phyloP scores from a whole-genome alignment of 2,113 vertebrate species.

The Pampusana beccarii region DNA sequence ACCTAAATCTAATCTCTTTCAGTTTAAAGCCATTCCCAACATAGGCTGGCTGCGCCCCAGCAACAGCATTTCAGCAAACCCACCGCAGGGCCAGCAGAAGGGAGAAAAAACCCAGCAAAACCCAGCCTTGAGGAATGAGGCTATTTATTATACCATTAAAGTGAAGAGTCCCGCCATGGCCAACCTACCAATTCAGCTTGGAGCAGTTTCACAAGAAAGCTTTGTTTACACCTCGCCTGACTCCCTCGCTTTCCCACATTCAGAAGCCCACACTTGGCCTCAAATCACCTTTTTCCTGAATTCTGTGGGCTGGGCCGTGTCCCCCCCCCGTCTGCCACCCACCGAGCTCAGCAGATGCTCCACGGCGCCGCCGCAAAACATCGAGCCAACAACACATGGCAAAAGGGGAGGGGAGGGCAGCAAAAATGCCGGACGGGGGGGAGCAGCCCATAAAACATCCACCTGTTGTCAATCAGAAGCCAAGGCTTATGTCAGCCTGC shows the following conservation, averaged over 20 bases:
- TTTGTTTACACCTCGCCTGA: background rate
- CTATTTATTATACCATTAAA: background rate
- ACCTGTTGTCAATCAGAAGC: constrained; percentile 60
- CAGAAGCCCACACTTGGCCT: background rate
- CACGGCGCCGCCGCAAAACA: background rate
- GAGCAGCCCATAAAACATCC: constrained; percentile 7
- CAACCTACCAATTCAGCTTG: background rate
- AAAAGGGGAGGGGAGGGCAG: background rate
- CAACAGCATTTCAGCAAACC: background rate
- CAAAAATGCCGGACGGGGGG: background rate
- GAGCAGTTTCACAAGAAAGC: background rate
- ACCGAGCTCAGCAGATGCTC: background rate
- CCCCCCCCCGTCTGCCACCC: background rate
- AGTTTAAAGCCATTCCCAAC: background rate
- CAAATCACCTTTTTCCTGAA: background rate
- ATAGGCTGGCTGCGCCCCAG: background rate
- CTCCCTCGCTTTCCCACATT: background rate
- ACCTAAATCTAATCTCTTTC: too few species aligned
- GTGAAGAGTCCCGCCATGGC: background rate
- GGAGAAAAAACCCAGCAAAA: background rate
- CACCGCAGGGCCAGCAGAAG: background rate
- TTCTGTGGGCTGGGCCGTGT: background rate
- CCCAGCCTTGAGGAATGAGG: background rate
- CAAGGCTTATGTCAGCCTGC: constrained; percentile 65
- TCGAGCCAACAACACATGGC: accelerated